phyloP scores from a whole-genome alignment of 2,113 vertebrate genomes.

The Scartelaos histophorus region DNA sequence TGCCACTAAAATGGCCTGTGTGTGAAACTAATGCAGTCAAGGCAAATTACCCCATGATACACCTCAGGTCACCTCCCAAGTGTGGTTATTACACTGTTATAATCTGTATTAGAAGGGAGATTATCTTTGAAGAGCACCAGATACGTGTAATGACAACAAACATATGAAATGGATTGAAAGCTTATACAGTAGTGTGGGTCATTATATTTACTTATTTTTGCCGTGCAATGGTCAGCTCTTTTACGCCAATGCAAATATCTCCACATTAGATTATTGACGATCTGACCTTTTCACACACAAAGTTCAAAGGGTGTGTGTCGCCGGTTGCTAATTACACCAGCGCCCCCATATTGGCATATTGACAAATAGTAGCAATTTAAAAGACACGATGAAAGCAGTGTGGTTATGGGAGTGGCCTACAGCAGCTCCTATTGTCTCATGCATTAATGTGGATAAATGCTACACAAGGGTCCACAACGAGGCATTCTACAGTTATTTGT shows the following conservation, averaged over 20 bases:
- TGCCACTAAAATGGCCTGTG: conserved; percentile 46
- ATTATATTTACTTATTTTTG: not conserved
- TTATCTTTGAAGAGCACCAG: not conserved
- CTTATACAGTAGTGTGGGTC: not conserved
- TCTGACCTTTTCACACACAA: conserved; percentile 9
- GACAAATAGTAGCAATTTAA: conserved; percentile 25
- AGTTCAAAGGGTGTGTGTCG: not conserved
- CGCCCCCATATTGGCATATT: conserved; percentile 35
- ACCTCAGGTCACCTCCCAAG: conserved; percentile 18
- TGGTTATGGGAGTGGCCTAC: not conserved
- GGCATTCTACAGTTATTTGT: not conserved
- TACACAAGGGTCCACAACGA: not conserved
- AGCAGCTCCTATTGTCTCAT: conserved; percentile 2
- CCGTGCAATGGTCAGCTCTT: not conserved
- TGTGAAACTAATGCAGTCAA: conserved; percentile 57
- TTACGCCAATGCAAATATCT: conserved; percentile 9
- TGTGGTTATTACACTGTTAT: conserved; percentile 1
- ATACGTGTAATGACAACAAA: not conserved
- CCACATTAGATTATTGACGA: conserved; percentile 2
- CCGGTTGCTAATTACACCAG: conserved; percentile 21
- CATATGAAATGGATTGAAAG: not conserved
- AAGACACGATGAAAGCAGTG: conserved; percentile 22
- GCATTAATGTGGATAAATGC: conserved; percentile 12
- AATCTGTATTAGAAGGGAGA: not conserved
- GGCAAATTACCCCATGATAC: conserved; percentile 44